Evolutionary conservation across 2,113 vertebrate species (phyloP).

Genomic region (Sceloporus tristichus): DNA sequence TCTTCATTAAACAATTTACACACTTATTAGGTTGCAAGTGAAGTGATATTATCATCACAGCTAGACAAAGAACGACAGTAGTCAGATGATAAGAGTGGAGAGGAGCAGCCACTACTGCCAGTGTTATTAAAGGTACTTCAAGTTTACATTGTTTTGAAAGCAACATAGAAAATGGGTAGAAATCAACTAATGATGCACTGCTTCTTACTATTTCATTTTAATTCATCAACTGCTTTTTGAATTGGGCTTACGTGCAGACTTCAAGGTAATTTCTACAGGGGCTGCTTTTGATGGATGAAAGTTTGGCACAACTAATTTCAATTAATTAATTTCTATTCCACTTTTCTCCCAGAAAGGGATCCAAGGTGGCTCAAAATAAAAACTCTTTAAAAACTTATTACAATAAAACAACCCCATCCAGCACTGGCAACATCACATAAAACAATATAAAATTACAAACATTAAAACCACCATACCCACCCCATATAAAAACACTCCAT

Average conservation of each 20-base stretch:
- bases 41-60: conserved; percentile 9
- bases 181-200: neutral
- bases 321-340: too few species aligned
- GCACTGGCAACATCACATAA: too few species aligned
- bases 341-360: too few species aligned
- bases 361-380: too few species aligned
- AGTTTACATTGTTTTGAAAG: neutral
- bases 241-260: neutral
- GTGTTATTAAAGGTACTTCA: neutral
- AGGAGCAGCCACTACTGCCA: neutral
- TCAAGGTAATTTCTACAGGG: neutral
- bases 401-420: too few species aligned
- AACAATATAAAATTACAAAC: too few species aligned
- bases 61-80: neutral
- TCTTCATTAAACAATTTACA: conserved; percentile 18
- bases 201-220: neutral
- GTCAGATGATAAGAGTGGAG: neutral
- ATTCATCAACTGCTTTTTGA: neutral
- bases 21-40: conserved; percentile 30
- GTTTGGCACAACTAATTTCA: neutral
- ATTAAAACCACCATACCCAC: too few species aligned
- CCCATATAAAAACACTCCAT: too few species aligned
- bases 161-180: neutral
- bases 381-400: too few species aligned
- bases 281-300: neutral